phyloP scores from a whole-genome alignment of 2,113 vertebrate genomes.

The Sphyrna mokarran region DNA sequence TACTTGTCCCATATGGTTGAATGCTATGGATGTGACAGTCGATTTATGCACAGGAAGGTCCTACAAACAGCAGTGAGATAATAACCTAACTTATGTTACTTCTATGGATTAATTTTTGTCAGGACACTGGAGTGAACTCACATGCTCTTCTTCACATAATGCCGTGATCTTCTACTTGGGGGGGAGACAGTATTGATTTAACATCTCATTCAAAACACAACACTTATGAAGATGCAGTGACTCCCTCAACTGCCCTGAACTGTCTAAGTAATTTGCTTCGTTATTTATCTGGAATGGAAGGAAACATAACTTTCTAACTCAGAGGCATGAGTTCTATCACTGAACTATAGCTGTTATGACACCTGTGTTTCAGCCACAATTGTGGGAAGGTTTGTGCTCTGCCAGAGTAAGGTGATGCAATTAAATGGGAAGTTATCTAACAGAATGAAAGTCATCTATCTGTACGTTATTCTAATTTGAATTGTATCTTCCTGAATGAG shows the following conservation, averaged over 20 bases:
- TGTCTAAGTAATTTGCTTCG: not conserved
- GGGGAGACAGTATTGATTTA: not conserved
- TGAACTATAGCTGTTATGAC: not conserved
- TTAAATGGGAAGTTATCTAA: not conserved
- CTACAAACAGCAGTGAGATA: not conserved
- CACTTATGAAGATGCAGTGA: not conserved
- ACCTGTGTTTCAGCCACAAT: not conserved
- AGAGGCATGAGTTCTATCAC: not conserved
- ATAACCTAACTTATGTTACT: not conserved
- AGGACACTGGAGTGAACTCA: not conserved
- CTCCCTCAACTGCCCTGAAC: not conserved
- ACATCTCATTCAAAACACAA: not conserved
- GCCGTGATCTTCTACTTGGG: not conserved
- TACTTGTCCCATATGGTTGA: too few species aligned
- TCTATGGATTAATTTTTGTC: not conserved
- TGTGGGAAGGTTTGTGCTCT: not conserved
- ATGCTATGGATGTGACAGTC: not conserved
- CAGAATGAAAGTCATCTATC: not conserved
- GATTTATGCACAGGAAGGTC: not conserved
- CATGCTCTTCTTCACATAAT: not conserved
- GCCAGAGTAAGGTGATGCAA: not conserved
- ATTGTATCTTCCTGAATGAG: not conserved
- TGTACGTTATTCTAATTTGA: not conserved
- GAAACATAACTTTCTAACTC: not conserved
- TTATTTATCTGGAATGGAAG: not conserved